Conservation (phyloP, 30 jellyfish, hydroid and myxozoan species). For the Catostylus mosaicus region DNA sequence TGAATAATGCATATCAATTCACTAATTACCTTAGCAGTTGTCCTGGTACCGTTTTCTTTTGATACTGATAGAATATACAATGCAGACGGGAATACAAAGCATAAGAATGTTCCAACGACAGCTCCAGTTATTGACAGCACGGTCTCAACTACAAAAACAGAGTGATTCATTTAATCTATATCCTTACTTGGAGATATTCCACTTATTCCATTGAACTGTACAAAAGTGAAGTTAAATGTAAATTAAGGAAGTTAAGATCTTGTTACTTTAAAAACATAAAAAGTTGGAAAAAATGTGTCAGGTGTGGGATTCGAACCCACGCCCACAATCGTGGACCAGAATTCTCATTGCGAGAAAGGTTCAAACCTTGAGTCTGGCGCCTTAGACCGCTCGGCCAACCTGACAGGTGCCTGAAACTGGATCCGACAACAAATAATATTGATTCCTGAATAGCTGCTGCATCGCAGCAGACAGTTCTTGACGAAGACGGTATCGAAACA, state of each 20-base stretch:
- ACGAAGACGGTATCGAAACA: no score
- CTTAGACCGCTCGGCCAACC: constrained; percentile 98
- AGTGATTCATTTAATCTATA: no score
- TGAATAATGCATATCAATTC: no score
- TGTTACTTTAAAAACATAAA: no score
- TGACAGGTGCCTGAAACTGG: constrained; percentile 45
- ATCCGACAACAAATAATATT: no score
- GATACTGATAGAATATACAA: constrained; percentile 68
- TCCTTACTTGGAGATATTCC: no score
- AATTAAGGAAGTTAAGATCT: no score
- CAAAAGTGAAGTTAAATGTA: no score
- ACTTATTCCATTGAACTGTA: no score
- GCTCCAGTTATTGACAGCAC: constrained; percentile 98
- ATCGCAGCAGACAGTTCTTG: no score
- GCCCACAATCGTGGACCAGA: constrained; percentile 98
- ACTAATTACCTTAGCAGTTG: constrained; percentile 37
- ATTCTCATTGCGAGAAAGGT: constrained; percentile 64
- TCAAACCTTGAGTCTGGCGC: constrained; percentile 93
- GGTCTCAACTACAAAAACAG: constrained; percentile 80
- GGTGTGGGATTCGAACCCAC: constrained; percentile 98
- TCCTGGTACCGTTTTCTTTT: constrained; percentile 21
- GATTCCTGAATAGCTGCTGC: no score
- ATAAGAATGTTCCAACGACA: constrained; percentile 90
- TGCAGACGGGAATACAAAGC: constrained; percentile 91
- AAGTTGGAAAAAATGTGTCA: constrained; percentile 49